phyloP scores from a whole-genome alignment of 2,888 invertebrate genomes.

The Axea sp. region DNA sequence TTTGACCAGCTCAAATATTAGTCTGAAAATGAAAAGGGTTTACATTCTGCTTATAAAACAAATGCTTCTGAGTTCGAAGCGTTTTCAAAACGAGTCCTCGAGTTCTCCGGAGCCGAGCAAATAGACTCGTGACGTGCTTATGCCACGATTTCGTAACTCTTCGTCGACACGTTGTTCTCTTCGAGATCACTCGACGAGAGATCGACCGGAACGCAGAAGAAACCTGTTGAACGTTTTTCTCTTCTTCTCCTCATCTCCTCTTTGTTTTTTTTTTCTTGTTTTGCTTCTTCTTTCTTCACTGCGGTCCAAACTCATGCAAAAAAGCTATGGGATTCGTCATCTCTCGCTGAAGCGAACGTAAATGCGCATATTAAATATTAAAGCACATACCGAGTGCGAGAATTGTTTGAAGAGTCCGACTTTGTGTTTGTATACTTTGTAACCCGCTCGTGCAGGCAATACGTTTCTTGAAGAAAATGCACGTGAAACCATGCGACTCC shows the following conservation, averaged over 20 bases:
- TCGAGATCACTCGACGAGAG: slow-evolving; percentile 41
- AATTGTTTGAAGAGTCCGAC: slow-evolving; percentile 72
- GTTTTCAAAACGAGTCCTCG: slow-evolving; percentile 56
- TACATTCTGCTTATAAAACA: slow-evolving; percentile 56
- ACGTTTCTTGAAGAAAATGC: slow-evolving; percentile 47
- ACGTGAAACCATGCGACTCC: slow-evolving; percentile 33
- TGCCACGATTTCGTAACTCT: slow-evolving; percentile 58
- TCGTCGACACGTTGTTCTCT: slow-evolving; percentile 53
- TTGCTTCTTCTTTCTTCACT: slow-evolving; percentile 40
- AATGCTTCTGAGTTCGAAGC: slow-evolving; percentile 58
- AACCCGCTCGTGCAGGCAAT: slow-evolving; percentile 68
- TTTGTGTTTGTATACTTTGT: slow-evolving; percentile 75
- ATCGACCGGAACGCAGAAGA: slow-evolving; percentile 23
- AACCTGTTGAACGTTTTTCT: slow-evolving; percentile 53
- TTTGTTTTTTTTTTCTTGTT: slow-evolving; percentile 32
- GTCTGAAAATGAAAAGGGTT: slow-evolving; percentile 54
- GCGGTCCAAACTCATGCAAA: slow-evolving; percentile 61
- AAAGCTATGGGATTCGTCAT: slow-evolving; percentile 55
- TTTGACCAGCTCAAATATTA: slow-evolving; percentile 52
- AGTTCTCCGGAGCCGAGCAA: slow-evolving; percentile 42
- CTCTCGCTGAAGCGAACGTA: slow-evolving; percentile 60
- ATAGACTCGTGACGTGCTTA: slow-evolving; percentile 54
- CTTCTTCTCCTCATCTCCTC: slow-evolving; percentile 14
- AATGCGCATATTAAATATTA: slow-evolving; percentile 68
- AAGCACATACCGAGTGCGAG: slow-evolving; percentile 66